Percentiles rank a stretch among this genome's conserved stretches.
Conservation (phyloP, 2,888 invertebrate genomes). For the Macroteleia sp. region DNA sequence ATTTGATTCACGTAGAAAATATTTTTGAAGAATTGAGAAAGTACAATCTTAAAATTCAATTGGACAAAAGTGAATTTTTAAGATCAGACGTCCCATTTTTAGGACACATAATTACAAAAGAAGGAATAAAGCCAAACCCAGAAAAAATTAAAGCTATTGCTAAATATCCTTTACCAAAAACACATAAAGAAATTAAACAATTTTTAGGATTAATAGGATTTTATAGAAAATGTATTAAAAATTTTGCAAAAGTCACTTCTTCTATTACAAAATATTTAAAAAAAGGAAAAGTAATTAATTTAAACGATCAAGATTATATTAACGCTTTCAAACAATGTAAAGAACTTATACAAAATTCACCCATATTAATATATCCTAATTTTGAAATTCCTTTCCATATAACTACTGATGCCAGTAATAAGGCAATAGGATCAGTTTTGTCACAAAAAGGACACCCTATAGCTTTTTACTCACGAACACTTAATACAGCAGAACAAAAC, state of each 20-base stretch:
- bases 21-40: constrained; percentile 2
- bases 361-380: constrained; percentile 37
- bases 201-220: constrained; percentile 52
- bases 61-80: neutral
- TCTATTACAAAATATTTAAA: too few species aligned
- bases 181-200: too few species aligned
- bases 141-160: neutral
- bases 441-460: constrained; percentile 13
- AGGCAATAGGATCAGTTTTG: constrained; percentile 25
- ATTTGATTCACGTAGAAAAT: neutral
- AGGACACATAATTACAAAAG: neutral
- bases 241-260: constrained; percentile 56
- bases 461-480: neutral
- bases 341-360: constrained; percentile 20
- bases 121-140: constrained; percentile 1
- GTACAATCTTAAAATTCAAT: too few species aligned
- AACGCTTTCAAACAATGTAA: constrained; percentile 13
- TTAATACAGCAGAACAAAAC: too few species aligned
- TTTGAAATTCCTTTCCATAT: constrained; percentile 20
- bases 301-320: constrained; percentile 13
- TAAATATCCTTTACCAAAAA: neutral
- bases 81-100: neutral
- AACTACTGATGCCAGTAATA: constrained; percentile 27
- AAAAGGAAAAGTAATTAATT: constrained; percentile 31
- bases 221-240: constrained; percentile 54